Evolutionary conservation across 1,140 invertebrate genomes (phyloP).

Genomic region (Ceratoteleas bidentatus): DNA sequence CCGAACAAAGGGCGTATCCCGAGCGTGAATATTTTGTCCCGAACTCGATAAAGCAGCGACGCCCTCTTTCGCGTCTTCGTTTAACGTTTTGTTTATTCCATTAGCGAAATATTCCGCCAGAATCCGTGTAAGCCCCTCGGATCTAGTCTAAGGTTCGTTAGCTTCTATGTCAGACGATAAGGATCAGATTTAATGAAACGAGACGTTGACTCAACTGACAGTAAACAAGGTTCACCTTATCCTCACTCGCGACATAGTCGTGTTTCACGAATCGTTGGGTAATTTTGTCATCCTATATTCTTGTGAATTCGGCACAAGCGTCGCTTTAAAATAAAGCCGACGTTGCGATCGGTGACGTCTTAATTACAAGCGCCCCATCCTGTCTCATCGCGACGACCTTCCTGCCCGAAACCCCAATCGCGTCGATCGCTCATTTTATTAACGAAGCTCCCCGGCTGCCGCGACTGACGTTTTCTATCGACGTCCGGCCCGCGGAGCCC

Average conservation of each 20-base stretch:
- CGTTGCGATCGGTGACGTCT: constrained; percentile 26
- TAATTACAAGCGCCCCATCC: constrained; percentile 21
- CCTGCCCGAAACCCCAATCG: background rate
- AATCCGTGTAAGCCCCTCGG: constrained; percentile 62
- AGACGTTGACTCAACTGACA: constrained; percentile 68
- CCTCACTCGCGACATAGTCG: constrained; percentile 62
- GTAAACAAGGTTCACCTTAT: constrained; percentile 66
- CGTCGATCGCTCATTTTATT: constrained; percentile 13
- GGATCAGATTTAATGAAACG: constrained; percentile 67
- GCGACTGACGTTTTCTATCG: constrained; percentile 52
- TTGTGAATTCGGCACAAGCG: constrained; percentile 53
- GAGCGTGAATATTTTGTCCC: background rate
- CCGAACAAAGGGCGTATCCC: background rate
- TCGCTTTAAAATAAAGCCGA: constrained; percentile 46
- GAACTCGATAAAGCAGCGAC: constrained; percentile 20
- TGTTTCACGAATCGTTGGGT: constrained; percentile 68
- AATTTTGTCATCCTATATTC: constrained; percentile 67
- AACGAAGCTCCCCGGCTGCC: constrained; percentile 6
- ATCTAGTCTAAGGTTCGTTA: constrained; percentile 65
- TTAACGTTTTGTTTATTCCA: constrained; percentile 76
- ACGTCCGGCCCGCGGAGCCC: constrained; percentile 17
- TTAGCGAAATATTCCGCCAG: constrained; percentile 64
- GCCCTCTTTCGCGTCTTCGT: constrained; percentile 69
- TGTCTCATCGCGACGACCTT: background rate
- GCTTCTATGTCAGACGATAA: constrained; percentile 66